These are phyloP conservation scores for Orthosia gracilis DNA, from an alignment of 2,888 invertebrate genomes.

Conservation along the genomic window DNA sequence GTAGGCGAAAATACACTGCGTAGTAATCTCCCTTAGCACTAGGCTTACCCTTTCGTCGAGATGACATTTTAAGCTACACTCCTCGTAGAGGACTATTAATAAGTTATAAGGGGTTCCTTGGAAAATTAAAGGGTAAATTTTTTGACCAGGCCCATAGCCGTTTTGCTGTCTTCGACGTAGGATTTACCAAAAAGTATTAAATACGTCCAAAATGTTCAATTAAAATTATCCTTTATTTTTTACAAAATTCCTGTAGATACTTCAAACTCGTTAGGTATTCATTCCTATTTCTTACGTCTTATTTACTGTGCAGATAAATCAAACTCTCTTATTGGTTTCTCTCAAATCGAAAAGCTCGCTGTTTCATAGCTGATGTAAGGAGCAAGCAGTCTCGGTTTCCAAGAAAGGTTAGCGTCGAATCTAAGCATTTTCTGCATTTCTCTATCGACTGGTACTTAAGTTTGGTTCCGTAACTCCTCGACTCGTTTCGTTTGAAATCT, in stretches of 20 bases:
- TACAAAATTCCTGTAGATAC: too few relatives aligned
- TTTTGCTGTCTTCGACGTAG: too few relatives aligned
- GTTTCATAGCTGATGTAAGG: neutral
- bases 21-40: constrained; percentile 20
- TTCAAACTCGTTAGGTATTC: too few relatives aligned
- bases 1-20: constrained; percentile 12
- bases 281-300: too few relatives aligned
- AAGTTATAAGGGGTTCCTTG: neutral
- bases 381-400: neutral
- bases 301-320: neutral
- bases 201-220: too few relatives aligned
- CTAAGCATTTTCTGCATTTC: constrained; percentile 15
- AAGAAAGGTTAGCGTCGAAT: constrained; percentile 21
- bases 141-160: neutral
- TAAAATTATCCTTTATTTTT: too few relatives aligned
- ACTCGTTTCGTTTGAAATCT: constrained; percentile 49
- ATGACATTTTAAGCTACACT: constrained; percentile 8
- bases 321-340: neutral
- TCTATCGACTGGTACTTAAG: constrained; percentile 14
- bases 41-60: neutral
- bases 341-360: neutral
- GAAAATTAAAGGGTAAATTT: neutral
- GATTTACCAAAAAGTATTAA: too few relatives aligned
- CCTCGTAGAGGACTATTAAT: constrained; percentile 3
- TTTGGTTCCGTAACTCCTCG: constrained; percentile 20